These are phyloP conservation scores for Microchirus variegatus DNA, from an alignment of 2,797 vertebrate genomes.

Conservation along the genomic window DNA sequence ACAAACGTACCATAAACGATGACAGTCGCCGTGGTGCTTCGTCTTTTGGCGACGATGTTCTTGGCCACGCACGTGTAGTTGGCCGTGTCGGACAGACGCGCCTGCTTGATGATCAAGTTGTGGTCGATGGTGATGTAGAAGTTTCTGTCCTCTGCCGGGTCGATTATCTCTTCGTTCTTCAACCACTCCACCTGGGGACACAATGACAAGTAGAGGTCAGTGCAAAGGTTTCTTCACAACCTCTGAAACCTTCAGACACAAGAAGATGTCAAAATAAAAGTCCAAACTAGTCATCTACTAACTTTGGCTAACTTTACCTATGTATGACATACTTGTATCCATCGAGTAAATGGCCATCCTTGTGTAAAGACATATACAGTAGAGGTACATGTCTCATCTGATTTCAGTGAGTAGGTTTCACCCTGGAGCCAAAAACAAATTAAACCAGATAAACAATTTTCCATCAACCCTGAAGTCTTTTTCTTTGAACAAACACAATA, in stretches of 20 bases:
- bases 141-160: slow-evolving; percentile 93
- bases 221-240: background rate
- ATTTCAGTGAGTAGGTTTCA: background rate
- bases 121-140: slow-evolving; percentile 98
- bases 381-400: background rate
- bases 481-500: background rate
- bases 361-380: background rate
- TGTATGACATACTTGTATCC: too few relatives aligned
- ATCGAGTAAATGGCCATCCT: background rate
- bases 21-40: slow-evolving; percentile 92
- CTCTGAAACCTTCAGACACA: background rate
- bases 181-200: slow-evolving; percentile 91
- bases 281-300: too few relatives aligned
- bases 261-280: too few relatives aligned
- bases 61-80: slow-evolving; percentile 97
- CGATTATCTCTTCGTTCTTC: slow-evolving; percentile 94
- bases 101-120: slow-evolving; percentile 97
- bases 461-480: background rate
- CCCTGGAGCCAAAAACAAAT: background rate
- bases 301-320: too few relatives aligned
- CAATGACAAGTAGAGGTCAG: slow-evolving; percentile 11
- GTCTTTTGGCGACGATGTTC: slow-evolving; percentile 94
- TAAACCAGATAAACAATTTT: slow-evolving; percentile 11
- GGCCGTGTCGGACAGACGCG: slow-evolving; percentile 93
- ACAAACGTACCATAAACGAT: slow-evolving; percentile 91